Evolutionary conservation across 2,113 vertebrate species (phyloP).

Genomic region (Halcyon senegalensis): DNA sequence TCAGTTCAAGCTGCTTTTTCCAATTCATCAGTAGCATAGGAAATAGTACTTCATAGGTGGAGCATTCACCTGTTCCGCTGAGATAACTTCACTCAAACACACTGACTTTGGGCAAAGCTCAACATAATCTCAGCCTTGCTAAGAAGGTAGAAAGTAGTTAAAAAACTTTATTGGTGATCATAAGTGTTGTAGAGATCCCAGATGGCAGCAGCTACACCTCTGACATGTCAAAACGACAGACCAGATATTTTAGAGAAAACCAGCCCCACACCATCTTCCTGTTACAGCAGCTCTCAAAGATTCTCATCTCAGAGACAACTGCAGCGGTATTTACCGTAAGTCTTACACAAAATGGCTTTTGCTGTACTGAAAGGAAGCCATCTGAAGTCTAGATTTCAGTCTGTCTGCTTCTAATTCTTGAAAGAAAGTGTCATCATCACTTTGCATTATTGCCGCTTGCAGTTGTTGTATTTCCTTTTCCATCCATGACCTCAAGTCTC

Average conservation of each 20-base stretch:
- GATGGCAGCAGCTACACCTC: background rate
- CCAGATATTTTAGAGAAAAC: background rate
- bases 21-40: rapidly evolving
- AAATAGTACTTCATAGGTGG: background rate
- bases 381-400: constrained; percentile 81
- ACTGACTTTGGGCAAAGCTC: background rate
- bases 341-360: constrained; percentile 72
- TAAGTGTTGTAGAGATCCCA: background rate
- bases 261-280: background rate
- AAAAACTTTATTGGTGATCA: constrained; percentile 28
- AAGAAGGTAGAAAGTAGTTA: background rate
- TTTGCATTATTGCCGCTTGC: constrained; percentile 86
- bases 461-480: constrained; percentile 90
- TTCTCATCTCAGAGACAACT: background rate
- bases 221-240: background rate
- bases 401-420: constrained; percentile 88
- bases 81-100: background rate
- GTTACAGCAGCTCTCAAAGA: background rate
- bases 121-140: background rate
- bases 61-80: background rate
- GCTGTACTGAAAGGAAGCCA: constrained; percentile 90
- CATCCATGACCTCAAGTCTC: constrained; percentile 88
- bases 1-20: background rate
- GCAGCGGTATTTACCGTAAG: background rate
- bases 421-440: constrained; percentile 86